Conservation (phyloP, 1,140 invertebrate genomes). For the Halesus radiatus region DNA sequence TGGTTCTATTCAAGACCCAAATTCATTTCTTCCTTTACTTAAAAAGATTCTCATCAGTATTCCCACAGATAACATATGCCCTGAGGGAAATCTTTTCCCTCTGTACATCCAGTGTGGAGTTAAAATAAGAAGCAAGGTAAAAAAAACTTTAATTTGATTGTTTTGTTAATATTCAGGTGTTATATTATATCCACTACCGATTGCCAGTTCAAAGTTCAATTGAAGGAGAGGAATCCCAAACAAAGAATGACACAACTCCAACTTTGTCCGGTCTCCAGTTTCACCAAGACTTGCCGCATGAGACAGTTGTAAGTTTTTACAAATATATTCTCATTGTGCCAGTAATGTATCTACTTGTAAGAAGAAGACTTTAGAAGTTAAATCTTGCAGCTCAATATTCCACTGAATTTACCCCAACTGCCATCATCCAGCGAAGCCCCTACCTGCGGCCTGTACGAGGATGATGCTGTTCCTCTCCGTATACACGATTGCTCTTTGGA, state of each 20-base stretch:
- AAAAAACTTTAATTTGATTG: no score
- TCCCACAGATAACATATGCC: no score
- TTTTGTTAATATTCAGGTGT: constrained; percentile 66
- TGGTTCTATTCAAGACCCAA: no score
- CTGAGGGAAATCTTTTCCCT: no score
- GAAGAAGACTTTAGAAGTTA: background rate
- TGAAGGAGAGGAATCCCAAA: constrained; percentile 75
- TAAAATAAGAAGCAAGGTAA: no score
- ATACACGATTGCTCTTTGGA: constrained; percentile 87
- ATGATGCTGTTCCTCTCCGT: constrained; percentile 81
- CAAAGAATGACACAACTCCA: constrained; percentile 72
- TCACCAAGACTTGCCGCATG: constrained; percentile 85
- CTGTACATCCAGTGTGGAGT: no score
- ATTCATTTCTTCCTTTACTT: no score
- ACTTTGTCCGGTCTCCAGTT: constrained; percentile 87
- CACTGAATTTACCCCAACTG: constrained; percentile 82
- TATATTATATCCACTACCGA: constrained; percentile 85
- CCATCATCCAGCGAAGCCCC: constrained; percentile 69
- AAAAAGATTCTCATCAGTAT: no score
- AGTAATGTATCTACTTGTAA: no score
- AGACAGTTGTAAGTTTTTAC: constrained; percentile 80
- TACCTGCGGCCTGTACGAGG: constrained; percentile 79
- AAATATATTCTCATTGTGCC: no score
- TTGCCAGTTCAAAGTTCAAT: constrained; percentile 76
- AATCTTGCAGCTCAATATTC: constrained; percentile 81